Evolutionary conservation across 2,888 invertebrate species (phyloP), one percentile per base, ranked within the genome.

Genomic region (Epinotia nisella): DNA sequence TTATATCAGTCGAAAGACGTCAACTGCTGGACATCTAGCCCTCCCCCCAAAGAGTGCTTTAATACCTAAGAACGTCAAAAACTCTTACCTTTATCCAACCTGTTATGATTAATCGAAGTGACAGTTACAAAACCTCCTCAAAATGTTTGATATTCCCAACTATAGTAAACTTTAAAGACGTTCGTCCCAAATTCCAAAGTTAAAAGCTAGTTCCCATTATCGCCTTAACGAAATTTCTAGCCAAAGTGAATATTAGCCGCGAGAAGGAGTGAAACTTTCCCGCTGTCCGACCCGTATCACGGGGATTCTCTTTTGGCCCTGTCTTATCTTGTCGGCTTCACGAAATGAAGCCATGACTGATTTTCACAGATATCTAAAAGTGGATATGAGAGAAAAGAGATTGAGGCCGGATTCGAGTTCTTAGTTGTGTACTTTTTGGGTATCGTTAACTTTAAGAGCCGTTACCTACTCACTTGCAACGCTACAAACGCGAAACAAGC

Each of bases 281-380:
- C 80, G 77, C 79, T 83, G 83, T 83, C 84, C 81, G 80, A 86
- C 87, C 87, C 85, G 79, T 80, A 80, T 87, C 87, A 86, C 81
- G 61, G 75, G 75, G 78, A 79, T 78, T 78, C 79, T 81, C 78
- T 79, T 80, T 76, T 79, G 79, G 80, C 78, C 82, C 79, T 75
- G 78, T 80, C 79, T 83, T 79, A 80, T 83, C 80, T 79, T 78
- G 78, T 80, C 79, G 78, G 78, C 75, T 75, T 78, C 76, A 78
- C 75, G 74, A 79, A 81, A 81, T 79, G 78, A 78, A 79, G 78
- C 79, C 75, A 70, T 70, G 65, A 77, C 75, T 76, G 78, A 78
- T 80, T 80, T 78, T 75, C 76, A 77, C 77, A 76, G 78, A 79
- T 80, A 67, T n/a, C 55, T 71, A 68, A 62, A 29, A 62, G 67